Conservation (phyloP, 2,888 invertebrate genomes). For the Neria commutata region DNA sequence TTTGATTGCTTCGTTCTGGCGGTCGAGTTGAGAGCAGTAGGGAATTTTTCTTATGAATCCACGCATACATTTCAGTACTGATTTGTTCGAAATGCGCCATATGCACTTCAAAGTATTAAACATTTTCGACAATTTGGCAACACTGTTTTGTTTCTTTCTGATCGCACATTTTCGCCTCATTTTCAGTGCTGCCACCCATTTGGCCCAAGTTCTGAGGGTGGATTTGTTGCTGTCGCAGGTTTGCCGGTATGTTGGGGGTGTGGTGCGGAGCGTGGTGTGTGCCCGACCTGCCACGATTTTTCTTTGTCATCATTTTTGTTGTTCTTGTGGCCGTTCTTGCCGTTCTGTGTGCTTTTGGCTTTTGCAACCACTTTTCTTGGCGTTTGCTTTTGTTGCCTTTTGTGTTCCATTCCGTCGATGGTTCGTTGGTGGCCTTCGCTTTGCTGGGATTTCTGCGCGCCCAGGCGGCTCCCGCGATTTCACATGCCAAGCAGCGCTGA, state of each 20-base stretch:
- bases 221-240: neutral
- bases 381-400: too few relatives aligned
- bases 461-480: constrained; percentile 56
- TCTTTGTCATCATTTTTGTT: neutral
- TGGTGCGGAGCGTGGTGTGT: constrained; percentile 1
- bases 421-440: neutral
- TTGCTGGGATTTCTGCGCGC: constrained; percentile 43
- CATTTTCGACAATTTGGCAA: constrained; percentile 38
- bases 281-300: constrained; percentile 13
- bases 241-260: neutral
- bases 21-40: too few relatives aligned
- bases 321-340: neutral
- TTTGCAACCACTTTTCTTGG: too few relatives aligned
- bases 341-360: too few relatives aligned
- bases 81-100: too few relatives aligned
- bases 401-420: neutral
- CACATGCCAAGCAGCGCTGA: constrained; percentile 35
- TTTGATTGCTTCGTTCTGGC: too few relatives aligned
- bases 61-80: too few relatives aligned
- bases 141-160: constrained; percentile 47
- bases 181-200: constrained; percentile 39
- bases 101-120: too few relatives aligned
- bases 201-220: too few relatives aligned
- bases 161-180: constrained; percentile 50
- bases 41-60: too few relatives aligned